Percentiles rank a stretch among this genome's conserved stretches.
These are phyloP conservation scores for Alfaro cultratus DNA, from an alignment of 2,797 vertebrate genomes.

Conservation along the genomic window DNA sequence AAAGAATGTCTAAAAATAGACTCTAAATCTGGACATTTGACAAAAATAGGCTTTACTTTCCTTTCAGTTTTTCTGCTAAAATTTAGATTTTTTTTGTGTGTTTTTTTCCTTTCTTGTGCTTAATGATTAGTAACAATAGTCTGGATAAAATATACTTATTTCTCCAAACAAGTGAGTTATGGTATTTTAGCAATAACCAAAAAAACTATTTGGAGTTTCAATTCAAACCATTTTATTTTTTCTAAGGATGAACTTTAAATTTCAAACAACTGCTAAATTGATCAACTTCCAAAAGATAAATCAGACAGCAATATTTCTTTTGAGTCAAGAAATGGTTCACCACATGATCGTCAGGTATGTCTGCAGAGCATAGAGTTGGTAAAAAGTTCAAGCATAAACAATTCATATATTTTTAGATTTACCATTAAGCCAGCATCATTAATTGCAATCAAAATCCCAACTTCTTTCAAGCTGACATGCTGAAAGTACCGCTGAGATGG, in stretches of 20 bases:
- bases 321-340: neutral
- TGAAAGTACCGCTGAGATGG: neutral
- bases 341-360: neutral
- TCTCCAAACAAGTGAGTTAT: neutral
- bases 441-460: neutral
- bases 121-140: neutral
- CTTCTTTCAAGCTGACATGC: neutral
- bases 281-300: neutral
- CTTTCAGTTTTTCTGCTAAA: neutral
- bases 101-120: neutral
- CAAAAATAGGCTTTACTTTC: neutral
- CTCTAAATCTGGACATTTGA: neutral
- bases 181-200: neutral
- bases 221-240: neutral
- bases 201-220: neutral
- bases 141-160: neutral
- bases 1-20: neutral
- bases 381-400: neutral
- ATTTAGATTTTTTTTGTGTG: neutral
- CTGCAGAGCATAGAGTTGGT: neutral
- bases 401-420: constrained; percentile 1
- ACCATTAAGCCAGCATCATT: neutral
- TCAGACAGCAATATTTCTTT: neutral
- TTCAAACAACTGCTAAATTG: neutral
- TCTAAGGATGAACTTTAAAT: neutral